Evolutionary conservation across 2,797 vertebrate species (phyloP).

Genomic region (Hypotaenidia philippensis): DNA sequence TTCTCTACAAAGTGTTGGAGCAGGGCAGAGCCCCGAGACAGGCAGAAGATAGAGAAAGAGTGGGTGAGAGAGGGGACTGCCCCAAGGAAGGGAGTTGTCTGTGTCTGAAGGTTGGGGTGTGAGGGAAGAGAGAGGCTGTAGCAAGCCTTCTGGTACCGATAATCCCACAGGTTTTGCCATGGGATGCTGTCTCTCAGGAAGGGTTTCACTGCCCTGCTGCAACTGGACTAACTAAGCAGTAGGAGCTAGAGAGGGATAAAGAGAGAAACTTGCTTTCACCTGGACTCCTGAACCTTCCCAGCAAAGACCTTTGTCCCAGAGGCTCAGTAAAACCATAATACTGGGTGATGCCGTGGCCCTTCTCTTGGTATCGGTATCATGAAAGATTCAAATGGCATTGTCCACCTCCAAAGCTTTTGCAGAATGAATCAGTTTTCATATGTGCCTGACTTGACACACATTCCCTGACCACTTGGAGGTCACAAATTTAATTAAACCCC

Average conservation of each 20-base stretch:
- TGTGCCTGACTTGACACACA: slow-evolving; percentile 68
- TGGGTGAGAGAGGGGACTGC: neutral
- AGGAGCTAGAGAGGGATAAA: neutral
- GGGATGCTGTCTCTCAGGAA: neutral
- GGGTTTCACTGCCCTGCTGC: neutral
- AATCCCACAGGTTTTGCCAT: neutral
- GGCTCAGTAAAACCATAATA: slow-evolving; percentile 10
- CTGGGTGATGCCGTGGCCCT: slow-evolving; percentile 25
- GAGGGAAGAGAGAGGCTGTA: neutral
- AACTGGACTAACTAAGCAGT: neutral
- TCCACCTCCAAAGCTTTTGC: slow-evolving; percentile 62
- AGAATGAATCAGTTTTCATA: slow-evolving; percentile 61
- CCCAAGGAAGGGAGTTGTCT: neutral
- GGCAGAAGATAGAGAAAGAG: neutral
- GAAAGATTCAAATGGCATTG: slow-evolving; percentile 71
- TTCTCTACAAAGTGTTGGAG: neutral
- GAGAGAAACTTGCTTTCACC: neutral
- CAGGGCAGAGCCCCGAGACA: neutral
- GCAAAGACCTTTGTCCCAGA: slow-evolving; percentile 31
- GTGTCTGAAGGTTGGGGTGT: neutral
- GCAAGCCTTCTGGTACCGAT: neutral
- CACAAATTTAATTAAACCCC: slow-evolving; percentile 71
- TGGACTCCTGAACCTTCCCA: slow-evolving; percentile 8
- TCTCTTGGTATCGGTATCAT: slow-evolving; percentile 50
- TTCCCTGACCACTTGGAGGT: slow-evolving; percentile 69